Evolutionary conservation across 2,888 invertebrate species (phyloP).

Genomic region (Lumbricus terrestris): DNA sequence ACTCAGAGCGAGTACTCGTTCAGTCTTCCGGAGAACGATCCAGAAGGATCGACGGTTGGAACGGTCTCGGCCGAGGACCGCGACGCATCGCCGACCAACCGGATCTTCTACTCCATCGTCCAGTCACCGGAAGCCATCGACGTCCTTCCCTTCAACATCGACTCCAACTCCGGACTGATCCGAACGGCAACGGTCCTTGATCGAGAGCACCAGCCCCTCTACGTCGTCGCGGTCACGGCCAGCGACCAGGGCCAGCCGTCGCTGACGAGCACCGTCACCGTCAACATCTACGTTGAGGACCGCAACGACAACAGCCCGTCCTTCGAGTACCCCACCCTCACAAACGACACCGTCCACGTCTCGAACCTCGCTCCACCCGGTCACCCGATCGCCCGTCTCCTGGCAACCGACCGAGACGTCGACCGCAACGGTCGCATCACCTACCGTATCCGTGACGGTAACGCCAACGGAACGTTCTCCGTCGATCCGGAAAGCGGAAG

Average conservation of each 20-base stretch:
- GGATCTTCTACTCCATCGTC: not conserved
- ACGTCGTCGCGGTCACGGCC: constrained; percentile 30
- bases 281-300: constrained; percentile 34
- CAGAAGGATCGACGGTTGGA: constrained; percentile 20
- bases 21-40: constrained; percentile 20
- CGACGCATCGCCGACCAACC: constrained; percentile 17
- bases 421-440: constrained; percentile 24
- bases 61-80: constrained; percentile 18
- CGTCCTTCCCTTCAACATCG: constrained; percentile 23
- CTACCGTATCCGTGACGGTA: constrained; percentile 5
- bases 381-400: constrained; percentile 22
- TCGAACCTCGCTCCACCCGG: constrained; percentile 25
- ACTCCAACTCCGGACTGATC: constrained; percentile 44
- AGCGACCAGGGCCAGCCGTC: constrained; percentile 22
- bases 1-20: constrained; percentile 24
- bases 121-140: not conserved
- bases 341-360: constrained; percentile 31
- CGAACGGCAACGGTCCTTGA: constrained; percentile 37
- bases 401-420: constrained; percentile 32
- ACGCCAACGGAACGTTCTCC: not conserved
- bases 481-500: not conserved
- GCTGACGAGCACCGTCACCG: constrained; percentile 30
- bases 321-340: constrained; percentile 29
- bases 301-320: constrained; percentile 36
- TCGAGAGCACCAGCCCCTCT: constrained; percentile 26